These are phyloP conservation scores for Monoplex corrugatus DNA, from an alignment of 2,888 invertebrate genomes.

Conservation along the genomic window DNA sequence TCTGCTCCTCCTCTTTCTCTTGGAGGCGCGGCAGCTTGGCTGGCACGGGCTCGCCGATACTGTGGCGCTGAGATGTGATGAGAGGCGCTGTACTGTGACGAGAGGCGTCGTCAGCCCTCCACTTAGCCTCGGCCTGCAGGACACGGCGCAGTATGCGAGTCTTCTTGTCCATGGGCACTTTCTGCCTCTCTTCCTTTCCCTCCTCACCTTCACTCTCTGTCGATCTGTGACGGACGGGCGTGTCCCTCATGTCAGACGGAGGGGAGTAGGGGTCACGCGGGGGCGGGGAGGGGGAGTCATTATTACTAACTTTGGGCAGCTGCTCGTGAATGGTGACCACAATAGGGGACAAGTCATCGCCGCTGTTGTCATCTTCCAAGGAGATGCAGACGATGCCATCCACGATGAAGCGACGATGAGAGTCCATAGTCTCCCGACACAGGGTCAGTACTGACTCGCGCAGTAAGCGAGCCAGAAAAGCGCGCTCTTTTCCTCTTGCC, in stretches of 20 bases:
- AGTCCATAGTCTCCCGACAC: slow-evolving; percentile 68
- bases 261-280: background rate
- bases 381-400: slow-evolving; percentile 73
- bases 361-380: slow-evolving; percentile 55
- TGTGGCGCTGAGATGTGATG: background rate
- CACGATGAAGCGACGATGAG: slow-evolving; percentile 62
- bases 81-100: background rate
- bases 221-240: background rate
- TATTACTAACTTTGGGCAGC: slow-evolving; percentile 53
- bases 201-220: background rate
- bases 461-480: slow-evolving; percentile 65
- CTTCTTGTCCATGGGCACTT: slow-evolving; percentile 17
- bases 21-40: background rate
- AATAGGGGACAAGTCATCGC: slow-evolving; percentile 62
- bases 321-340: slow-evolving; percentile 71
- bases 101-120: background rate
- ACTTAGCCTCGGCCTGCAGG: background rate
- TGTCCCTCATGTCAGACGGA: background rate
- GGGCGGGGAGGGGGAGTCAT: background rate
- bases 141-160: background rate
- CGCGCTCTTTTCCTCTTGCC: slow-evolving; percentile 56
- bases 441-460: slow-evolving; percentile 70
- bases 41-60: background rate
- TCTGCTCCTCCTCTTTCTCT: background rate
- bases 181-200: background rate